Percentiles rank a stretch among this genome's conserved stretches.
Conservation (phyloP, 2,797 vertebrate genomes). For the Aulostomus chinensis region DNA sequence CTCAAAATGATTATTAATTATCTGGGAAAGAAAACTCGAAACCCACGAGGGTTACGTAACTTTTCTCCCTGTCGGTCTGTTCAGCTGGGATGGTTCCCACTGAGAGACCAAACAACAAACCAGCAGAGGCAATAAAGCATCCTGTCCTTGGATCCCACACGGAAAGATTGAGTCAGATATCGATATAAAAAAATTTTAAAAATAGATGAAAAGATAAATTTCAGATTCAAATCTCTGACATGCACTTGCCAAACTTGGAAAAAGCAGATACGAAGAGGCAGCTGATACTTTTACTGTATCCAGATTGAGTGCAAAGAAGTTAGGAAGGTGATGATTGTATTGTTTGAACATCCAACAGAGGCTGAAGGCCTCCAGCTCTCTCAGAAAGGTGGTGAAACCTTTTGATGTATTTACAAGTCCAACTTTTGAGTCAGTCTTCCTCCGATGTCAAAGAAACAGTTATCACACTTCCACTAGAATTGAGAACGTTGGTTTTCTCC, state of each 20-base stretch:
- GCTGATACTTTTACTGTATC: slow-evolving; percentile 39
- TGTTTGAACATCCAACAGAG: no score
- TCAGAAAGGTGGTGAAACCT: no score
- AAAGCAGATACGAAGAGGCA: slow-evolving; percentile 13
- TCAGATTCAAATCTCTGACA: slow-evolving; percentile 13
- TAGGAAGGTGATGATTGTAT: slow-evolving; percentile 15
- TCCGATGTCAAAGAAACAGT: no score
- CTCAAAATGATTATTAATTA: slow-evolving; percentile 18
- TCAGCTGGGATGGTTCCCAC: slow-evolving; percentile 27
- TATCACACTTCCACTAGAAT: no score
- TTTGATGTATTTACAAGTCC: no score
- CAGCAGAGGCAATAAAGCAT: slow-evolving; percentile 23
- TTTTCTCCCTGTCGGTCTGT: slow-evolving; percentile 20
- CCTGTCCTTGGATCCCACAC: slow-evolving; percentile 30
- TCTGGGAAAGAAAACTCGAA: slow-evolving; percentile 9
- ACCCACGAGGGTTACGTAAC: not conserved
- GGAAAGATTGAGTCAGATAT: slow-evolving; percentile 53
- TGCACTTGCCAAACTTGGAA: slow-evolving; percentile 13
- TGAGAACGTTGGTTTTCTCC: no score
- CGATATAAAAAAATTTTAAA: slow-evolving; percentile 14
- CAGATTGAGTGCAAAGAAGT: slow-evolving; percentile 19
- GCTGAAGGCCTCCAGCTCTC: no score
- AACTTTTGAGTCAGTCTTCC: no score
- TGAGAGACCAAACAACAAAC: slow-evolving; percentile 34
- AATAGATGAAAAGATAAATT: slow-evolving; percentile 5